Base-by-base conservation (phyloP, 2,888 invertebrate genomes). In the Agrotis puta region DNA sequence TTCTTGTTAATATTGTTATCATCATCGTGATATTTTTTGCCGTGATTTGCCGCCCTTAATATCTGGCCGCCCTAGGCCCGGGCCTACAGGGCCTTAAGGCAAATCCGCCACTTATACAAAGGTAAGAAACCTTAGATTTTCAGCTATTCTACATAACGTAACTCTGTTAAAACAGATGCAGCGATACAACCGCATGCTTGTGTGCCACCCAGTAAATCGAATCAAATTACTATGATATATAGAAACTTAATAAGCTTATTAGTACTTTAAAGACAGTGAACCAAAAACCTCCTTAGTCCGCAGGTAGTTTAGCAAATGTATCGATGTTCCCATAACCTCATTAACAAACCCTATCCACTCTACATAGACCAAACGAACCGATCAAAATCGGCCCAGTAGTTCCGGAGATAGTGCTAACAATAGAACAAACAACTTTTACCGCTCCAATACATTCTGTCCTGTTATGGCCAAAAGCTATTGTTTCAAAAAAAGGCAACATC, bases 351-450 rank as follows among this genome's bases (percentile, higher is more conserved):
- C 53, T 22, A 57, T 79, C 48, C 39, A 73, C 63, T 64, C 18
- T 6, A 62, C 48, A 66, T 50, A 51, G 24, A 57, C 22, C 67
- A 43, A 75, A 75, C 56, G 20, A 51, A 20, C 68, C 65, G 65
- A 82, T 77, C 77, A 70, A 69, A 74, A 70, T 64, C 68, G 47
- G 68, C 20, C 33, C 80, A 78, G 76, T 73, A 70, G 78, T 84
- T 85, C 73, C 78, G 74, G 73, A 80, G 70, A 70, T 72, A 67
- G 70, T 56, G 27, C 56, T 57, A 77, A 84, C 82, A 84, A 86
- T 86, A 71, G 78, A 86, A 86, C 84, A 80, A 82, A 75, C 63
- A 59, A 57, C 77, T 77, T 77, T 85, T 80, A 86, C 80, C 85
- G 86, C 84, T 85, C 81, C 77, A 78, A 70, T 86, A 85, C 85